These are phyloP conservation scores for Macaria notata DNA, from an alignment of 2,888 invertebrate species.

Conservation along the genomic window DNA sequence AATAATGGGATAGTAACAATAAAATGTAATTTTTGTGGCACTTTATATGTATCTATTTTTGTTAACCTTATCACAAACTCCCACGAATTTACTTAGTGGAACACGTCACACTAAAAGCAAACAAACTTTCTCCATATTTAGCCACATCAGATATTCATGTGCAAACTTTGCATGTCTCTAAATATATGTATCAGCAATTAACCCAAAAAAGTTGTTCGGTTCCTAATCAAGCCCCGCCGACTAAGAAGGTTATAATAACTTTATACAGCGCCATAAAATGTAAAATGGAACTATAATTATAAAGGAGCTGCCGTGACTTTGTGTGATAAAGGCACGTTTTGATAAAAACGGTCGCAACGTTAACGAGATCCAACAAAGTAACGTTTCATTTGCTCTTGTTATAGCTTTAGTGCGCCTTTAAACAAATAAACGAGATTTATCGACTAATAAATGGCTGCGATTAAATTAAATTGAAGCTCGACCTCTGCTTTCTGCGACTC, in stretches of 20 bases:
- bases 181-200: slow-evolving; percentile 20
- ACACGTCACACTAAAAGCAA: too few relatives aligned
- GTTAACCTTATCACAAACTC: too few relatives aligned
- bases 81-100: too few relatives aligned
- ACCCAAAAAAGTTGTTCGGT: slow-evolving; percentile 5
- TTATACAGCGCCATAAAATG: slow-evolving; percentile 42
- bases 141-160: too few relatives aligned
- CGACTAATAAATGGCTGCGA: slow-evolving; percentile 25
- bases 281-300: slow-evolving; percentile 40
- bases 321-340: slow-evolving; percentile 47
- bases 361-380: slow-evolving; percentile 42
- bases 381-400: slow-evolving; percentile 45
- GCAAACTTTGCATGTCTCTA: slow-evolving; percentile 9
- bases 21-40: too few relatives aligned
- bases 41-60: too few relatives aligned
- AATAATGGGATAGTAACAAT: too few relatives aligned
- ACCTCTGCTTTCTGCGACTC: slow-evolving; percentile 22
- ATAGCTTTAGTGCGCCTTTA: slow-evolving; percentile 38
- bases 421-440: slow-evolving; percentile 55
- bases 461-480: slow-evolving; percentile 22
- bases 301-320: slow-evolving; percentile 47
- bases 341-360: slow-evolving; percentile 41
- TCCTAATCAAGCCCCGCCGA: slow-evolving; percentile 14
- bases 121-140: too few relatives aligned
- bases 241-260: slow-evolving; percentile 38